phyloP scores from a whole-genome alignment of 2,888 invertebrate genomes.

The Metalampra italica region DNA sequence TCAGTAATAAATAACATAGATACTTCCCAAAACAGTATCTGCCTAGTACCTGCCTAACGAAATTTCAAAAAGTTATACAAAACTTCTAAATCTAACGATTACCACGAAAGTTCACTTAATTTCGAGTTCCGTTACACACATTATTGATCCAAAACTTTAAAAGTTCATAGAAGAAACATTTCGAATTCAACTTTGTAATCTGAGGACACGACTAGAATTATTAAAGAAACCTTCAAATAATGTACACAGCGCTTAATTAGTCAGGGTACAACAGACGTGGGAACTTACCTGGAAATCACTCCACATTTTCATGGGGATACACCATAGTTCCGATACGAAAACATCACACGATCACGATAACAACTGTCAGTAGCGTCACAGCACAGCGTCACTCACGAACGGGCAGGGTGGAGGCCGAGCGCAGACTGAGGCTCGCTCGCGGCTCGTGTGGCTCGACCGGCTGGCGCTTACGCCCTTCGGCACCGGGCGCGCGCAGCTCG shows the following conservation, averaged over 20 bases:
- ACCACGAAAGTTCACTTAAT: slow-evolving; percentile 16
- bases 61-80: slow-evolving; percentile 16
- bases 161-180: slow-evolving; percentile 16
- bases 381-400: slow-evolving; percentile 63
- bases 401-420: slow-evolving; percentile 61
- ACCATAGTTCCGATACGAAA: slow-evolving; percentile 77
- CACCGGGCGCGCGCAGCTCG: slow-evolving; percentile 21
- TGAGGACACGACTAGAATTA: slow-evolving; percentile 11
- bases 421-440: slow-evolving; percentile 67
- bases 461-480: slow-evolving; percentile 13
- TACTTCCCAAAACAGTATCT: neutral
- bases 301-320: slow-evolving; percentile 78
- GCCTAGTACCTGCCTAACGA: too few relatives aligned
- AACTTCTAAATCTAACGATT: slow-evolving; percentile 2
- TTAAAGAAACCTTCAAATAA: slow-evolving; percentile 19
- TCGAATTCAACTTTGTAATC: slow-evolving; percentile 18
- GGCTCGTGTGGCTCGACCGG: slow-evolving; percentile 28
- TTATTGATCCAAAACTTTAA: slow-evolving; percentile 5
- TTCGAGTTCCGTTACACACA: slow-evolving; percentile 21
- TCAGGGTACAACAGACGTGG: slow-evolving; percentile 7
- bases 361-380: slow-evolving; percentile 74
- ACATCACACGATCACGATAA: slow-evolving; percentile 77
- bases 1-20: too few relatives aligned
- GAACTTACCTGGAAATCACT: slow-evolving; percentile 75
- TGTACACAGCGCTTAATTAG: slow-evolving; percentile 6